Evolutionary conservation across 2,888 invertebrate species (phyloP).

Genomic region (Colostygia pectinataria): DNA sequence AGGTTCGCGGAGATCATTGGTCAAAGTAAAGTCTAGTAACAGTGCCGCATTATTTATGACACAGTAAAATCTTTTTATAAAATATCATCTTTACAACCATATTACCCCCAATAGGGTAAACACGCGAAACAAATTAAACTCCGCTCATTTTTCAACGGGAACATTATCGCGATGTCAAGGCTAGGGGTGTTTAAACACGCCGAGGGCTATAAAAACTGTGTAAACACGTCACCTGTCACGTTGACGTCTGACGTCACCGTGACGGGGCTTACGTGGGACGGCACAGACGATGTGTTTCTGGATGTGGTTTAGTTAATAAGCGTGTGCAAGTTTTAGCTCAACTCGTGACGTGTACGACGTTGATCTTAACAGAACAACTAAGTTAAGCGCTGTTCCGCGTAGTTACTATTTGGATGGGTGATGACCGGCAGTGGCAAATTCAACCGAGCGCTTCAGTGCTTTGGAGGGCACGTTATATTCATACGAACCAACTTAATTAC

Average conservation of each 20-base stretch:
- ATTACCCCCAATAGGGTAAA: constrained; percentile 18
- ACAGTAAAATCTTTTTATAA: constrained; percentile 12
- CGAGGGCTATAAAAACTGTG: constrained; percentile 37
- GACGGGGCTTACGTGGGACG: constrained; percentile 24
- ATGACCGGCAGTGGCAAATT: too few species aligned
- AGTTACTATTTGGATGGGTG: too few species aligned
- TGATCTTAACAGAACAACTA: too few species aligned
- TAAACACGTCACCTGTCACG: constrained; percentile 44
- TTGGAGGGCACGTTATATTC: too few species aligned
- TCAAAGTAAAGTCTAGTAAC: background rate
- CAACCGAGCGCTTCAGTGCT: too few species aligned
- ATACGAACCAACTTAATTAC: too few species aligned
- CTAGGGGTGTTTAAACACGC: constrained; percentile 35
- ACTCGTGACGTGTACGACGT: too few species aligned
- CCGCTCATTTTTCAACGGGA: constrained; percentile 42
- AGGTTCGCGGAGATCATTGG: too few species aligned
- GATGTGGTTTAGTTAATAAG: constrained; percentile 9
- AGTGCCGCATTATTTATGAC: background rate
- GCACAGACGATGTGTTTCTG: background rate
- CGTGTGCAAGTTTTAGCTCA: background rate
- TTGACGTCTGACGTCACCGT: constrained; percentile 33
- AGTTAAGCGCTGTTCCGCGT: too few species aligned
- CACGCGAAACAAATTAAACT: constrained; percentile 29
- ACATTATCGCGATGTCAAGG: constrained; percentile 36
- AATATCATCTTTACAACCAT: constrained; percentile 17